Conservation (phyloP, 1,140 invertebrate species). For the Dreissena rostriformis region DNA sequence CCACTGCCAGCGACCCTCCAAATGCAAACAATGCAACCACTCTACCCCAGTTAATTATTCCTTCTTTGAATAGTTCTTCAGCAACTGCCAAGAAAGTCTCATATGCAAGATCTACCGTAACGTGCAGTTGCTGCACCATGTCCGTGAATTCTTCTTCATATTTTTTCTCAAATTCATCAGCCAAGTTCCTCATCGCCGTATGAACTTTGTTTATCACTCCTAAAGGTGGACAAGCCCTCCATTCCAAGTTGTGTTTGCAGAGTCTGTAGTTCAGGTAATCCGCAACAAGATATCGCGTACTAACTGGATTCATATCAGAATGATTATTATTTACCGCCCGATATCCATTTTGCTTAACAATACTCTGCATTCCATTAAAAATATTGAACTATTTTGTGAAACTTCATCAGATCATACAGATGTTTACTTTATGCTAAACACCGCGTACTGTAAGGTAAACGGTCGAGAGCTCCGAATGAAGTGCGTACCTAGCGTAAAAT, state of each 20-base stretch:
- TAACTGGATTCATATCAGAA: conserved; percentile 63
- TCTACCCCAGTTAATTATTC: conserved; percentile 80
- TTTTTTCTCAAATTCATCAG: conserved; percentile 79
- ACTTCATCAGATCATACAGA: background rate
- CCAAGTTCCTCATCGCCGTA: conserved; percentile 73
- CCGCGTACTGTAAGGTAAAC: no score
- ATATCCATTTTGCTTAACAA: conserved; percentile 48
- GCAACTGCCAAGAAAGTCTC: conserved; percentile 79
- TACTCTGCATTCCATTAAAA: conserved; percentile 26
- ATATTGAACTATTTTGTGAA: conserved; percentile 33
- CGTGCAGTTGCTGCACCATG: conserved; percentile 77
- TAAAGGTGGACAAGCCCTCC: conserved; percentile 58
- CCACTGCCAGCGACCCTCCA: conserved; percentile 78
- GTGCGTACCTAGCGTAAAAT: no score
- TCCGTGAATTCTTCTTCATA: conserved; percentile 76
- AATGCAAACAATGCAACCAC: conserved; percentile 82
- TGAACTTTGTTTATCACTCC: conserved; percentile 54
- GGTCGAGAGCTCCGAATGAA: no score
- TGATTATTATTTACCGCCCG: conserved; percentile 54
- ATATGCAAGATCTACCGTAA: conserved; percentile 76
- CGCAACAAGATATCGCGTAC: conserved; percentile 63
- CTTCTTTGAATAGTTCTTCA: conserved; percentile 81
- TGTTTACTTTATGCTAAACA: no score
- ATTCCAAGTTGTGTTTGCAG: conserved; percentile 56
- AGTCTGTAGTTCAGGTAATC: conserved; percentile 66